Evolutionary conservation across 2,797 vertebrate genomes (phyloP).

Genomic region (Centroberyx gerrardi): DNA sequence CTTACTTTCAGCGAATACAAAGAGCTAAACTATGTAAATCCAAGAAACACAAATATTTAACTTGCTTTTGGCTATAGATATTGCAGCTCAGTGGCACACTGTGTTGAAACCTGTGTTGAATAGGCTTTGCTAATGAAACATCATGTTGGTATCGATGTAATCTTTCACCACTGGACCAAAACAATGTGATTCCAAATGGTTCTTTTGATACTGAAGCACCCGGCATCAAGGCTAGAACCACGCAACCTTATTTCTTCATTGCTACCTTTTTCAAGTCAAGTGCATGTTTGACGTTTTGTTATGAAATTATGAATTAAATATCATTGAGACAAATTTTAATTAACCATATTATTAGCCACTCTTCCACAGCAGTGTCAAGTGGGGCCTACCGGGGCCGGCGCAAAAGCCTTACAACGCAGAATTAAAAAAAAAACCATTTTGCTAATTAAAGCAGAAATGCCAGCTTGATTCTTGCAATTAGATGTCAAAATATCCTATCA

Average conservation of each 20-base stretch:
- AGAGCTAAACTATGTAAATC: neutral
- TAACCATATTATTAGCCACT: neutral
- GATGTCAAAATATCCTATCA: too few relatives aligned
- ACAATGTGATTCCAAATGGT: constrained; percentile 44
- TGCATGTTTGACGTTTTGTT: neutral
- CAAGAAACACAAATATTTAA: neutral
- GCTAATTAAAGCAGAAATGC: neutral
- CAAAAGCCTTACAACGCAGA: neutral
- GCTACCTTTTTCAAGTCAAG: neutral
- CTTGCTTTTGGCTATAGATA: neutral
- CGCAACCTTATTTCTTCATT: neutral
- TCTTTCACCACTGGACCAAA: constrained; percentile 62
- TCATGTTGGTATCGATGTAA: constrained; percentile 4
- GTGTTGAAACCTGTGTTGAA: neutral
- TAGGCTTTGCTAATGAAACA: constrained; percentile 26
- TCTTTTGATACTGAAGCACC: constrained; percentile 8
- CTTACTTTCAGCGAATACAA: too few relatives aligned
- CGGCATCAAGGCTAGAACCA: neutral
- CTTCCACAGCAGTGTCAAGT: neutral
- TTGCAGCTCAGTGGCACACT: too few relatives aligned
- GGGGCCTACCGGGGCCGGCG: neutral
- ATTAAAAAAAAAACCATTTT: neutral
- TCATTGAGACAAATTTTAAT: neutral
- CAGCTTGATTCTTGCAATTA: neutral
- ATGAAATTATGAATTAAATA: neutral